These are phyloP conservation scores for Ostrea denselamellosa DNA, from an alignment of 1,140 invertebrate species.

Conservation along the genomic window DNA sequence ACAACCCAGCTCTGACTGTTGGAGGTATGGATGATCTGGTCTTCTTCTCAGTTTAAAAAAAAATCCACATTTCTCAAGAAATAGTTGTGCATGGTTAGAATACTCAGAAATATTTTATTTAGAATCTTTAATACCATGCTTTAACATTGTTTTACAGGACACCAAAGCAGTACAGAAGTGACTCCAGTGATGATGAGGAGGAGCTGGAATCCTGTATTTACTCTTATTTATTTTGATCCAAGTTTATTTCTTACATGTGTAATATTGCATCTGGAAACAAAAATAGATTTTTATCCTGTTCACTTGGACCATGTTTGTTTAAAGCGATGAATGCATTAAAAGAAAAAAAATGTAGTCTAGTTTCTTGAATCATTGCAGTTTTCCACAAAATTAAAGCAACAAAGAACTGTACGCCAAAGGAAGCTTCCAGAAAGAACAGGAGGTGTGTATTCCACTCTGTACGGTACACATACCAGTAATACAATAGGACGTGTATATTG, in stretches of 20 bases:
- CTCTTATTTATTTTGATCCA: neutral
- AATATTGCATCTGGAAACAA: neutral
- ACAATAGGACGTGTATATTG: no score
- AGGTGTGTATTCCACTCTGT: neutral
- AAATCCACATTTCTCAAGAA: neutral
- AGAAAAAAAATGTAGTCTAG: neutral
- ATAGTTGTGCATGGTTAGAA: neutral
- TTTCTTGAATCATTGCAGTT: constrained; percentile 28
- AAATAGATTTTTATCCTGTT: neutral
- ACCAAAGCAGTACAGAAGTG: constrained; percentile 48
- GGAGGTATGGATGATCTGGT: neutral
- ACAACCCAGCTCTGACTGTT: neutral
- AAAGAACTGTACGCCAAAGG: neutral
- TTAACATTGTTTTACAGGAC: constrained; percentile 43
- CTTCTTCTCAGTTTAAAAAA: neutral
- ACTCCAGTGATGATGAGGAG: constrained; percentile 53
- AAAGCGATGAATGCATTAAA: no score
- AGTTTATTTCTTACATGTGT: neutral
- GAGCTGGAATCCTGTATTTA: constrained; percentile 58
- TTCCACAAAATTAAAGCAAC: constrained; percentile 50
- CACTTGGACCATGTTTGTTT: no score
- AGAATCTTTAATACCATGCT: no score
- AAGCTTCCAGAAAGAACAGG: constrained; percentile 7
- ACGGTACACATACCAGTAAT: no score
- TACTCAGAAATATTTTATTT: neutral